A percentile compares a stretch with the other conserved stretches of the same genome.
phyloP scores from a whole-genome alignment of 2,888 invertebrate genomes.

The Orthonychiurus folsomi region DNA sequence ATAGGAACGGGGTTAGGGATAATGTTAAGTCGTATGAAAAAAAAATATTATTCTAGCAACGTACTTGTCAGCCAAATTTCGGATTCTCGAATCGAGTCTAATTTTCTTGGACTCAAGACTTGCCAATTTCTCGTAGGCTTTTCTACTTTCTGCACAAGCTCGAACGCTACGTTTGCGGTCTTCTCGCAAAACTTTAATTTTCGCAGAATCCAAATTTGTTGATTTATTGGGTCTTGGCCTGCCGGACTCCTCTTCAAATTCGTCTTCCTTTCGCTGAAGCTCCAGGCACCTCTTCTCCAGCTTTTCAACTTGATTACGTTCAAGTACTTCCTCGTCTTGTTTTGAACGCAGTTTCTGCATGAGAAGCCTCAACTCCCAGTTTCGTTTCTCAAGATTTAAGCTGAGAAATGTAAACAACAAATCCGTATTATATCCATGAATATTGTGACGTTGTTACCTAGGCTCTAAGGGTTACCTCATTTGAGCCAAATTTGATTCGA shows the following conservation, averaged over 20 bases:
- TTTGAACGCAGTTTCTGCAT: not conserved
- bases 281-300: not conserved
- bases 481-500: not conserved
- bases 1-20: no score
- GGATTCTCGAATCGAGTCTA: not conserved
- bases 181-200: not conserved
- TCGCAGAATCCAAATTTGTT: not conserved
- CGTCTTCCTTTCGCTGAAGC: not conserved
- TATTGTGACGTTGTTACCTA: no score
- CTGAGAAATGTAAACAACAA: no score
- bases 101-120: not conserved
- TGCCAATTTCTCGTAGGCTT: not conserved
- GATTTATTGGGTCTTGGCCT: not conserved
- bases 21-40: no score
- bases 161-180: not conserved
- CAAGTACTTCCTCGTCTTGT: not conserved
- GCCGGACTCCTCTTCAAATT: not conserved
- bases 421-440: no score
- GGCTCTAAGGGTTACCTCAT: not conserved
- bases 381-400: not conserved
- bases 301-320: not conserved
- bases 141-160: not conserved
- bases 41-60: no score
- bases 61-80: not conserved
- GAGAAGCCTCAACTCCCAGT: not conserved